These are phyloP conservation scores for Drosophila insularis DNA, from an alignment of 1,140 invertebrate species.

Conservation along the genomic window DNA sequence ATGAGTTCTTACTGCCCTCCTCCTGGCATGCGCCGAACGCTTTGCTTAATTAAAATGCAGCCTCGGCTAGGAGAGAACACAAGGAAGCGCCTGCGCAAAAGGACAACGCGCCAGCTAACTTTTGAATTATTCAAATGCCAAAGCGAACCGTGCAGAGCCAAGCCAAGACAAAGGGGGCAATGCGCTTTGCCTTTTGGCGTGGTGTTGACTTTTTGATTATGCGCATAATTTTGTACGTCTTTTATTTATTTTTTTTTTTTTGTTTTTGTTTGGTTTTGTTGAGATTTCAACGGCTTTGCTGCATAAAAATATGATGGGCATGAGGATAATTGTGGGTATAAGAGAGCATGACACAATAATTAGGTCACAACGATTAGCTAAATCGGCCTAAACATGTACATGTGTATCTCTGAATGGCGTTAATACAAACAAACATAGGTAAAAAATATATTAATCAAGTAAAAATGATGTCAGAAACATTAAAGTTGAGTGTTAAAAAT, in stretches of 20 bases:
- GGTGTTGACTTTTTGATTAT: constrained; percentile 78
- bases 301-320: constrained; percentile 52
- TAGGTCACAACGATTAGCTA: constrained; percentile 65
- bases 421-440: no score
- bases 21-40: constrained; percentile 67
- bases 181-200: constrained; percentile 68
- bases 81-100: constrained; percentile 74
- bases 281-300: background rate
- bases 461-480: no score
- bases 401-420: no score
- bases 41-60: constrained; percentile 77
- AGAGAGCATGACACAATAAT: constrained; percentile 45
- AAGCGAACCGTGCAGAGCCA: background rate
- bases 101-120: constrained; percentile 65
- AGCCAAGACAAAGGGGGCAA: constrained; percentile 13
- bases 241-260: constrained; percentile 14
- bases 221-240: constrained; percentile 68
- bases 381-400: no score
- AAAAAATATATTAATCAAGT: no score
- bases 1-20: constrained; percentile 29
- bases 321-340: constrained; percentile 24
- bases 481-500: no score
- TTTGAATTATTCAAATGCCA: constrained; percentile 77
- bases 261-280: background rate
- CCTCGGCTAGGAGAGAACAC: constrained; percentile 40